Base-by-base conservation (phyloP, 2,888 invertebrate species). In the Junonia oenone region DNA sequence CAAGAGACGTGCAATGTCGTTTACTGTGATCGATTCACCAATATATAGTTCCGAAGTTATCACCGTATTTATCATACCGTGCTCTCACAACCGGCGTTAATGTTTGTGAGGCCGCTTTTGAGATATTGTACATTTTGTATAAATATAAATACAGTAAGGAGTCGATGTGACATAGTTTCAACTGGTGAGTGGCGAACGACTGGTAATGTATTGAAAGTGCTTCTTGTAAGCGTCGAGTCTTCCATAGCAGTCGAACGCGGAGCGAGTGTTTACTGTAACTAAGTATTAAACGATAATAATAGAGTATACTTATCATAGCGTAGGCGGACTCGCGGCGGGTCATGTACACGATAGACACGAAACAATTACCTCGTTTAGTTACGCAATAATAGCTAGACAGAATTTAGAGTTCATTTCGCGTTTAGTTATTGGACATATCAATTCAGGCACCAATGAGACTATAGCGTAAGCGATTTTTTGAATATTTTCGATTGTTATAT, bases 211-310 rank as follows among this genome's bases (percentile, higher is more conserved):
- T 81, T 84, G 86, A 83, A 79, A 81, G 81, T 86, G 89, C 89
- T 89, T 89, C 81, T 81, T 74, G 83, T 75, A 87, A 89, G 90
- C 88, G 86, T 85, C 80, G 82, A 83, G 90, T 90, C 90, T 90
- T 90, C 90, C 90, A 90, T 86, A 89, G 82, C 89, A 86, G 89
- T 89, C 88, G 85, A 74, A 70, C 85, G 85, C 86, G 76, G 69
- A 72, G 73, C 66, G 78, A 71, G 76, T 81, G 79, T 84, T 78
- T 81, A 83, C 79, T 85, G 81, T 87, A 81, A 84, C 78, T 89
- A 90, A 89, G 89, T 88, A 90, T 87, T 88, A 88, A 85, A 82
- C 73, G 84, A 90, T 89, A 89, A 88, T 89, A 87, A 87, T 89
- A 89, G 86, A 73, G 79, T 87, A 82, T 84, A 85, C 81, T 81